A percentile compares a stretch with the other conserved stretches of the same genome.
Evolutionary conservation across 2,113 vertebrate genomes (phyloP).

Genomic region (Neotoma lepida): DNA sequence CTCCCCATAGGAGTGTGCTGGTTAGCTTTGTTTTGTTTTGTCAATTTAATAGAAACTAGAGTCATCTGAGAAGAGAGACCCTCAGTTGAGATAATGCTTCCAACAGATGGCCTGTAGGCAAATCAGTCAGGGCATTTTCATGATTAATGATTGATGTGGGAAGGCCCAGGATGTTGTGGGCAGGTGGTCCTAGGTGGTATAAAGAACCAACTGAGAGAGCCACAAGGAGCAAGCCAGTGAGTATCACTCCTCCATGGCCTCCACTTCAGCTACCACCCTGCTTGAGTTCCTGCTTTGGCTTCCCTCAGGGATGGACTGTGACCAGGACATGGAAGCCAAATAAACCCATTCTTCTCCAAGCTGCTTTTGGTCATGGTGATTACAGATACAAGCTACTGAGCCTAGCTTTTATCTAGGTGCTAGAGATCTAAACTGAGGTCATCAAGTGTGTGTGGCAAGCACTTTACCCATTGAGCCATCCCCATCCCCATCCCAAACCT

Average conservation of each 20-base stretch:
- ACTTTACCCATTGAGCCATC: not conserved
- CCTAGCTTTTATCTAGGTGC: not conserved
- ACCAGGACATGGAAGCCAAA: not conserved
- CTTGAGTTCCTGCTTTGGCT: not conserved
- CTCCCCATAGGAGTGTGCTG: not conserved
- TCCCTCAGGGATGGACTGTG: not conserved
- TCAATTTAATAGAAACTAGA: not conserved
- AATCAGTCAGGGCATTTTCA: not conserved
- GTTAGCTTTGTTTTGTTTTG: not conserved
- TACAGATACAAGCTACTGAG: not conserved
- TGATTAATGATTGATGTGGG: not conserved
- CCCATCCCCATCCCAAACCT: not conserved
- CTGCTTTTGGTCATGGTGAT: not conserved
- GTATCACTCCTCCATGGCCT: not conserved
- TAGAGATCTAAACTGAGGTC: not conserved
- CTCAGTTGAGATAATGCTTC: not conserved
- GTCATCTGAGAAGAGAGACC: not conserved
- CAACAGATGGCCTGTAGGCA: not conserved
- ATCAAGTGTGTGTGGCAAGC: not conserved
- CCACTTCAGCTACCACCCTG: not conserved
- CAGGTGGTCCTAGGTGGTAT: not conserved
- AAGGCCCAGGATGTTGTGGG: not conserved
- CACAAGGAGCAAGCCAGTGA: not conserved
- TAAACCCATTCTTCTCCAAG: not conserved
- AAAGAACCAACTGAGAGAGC: not conserved